phyloP scores from a whole-genome alignment of 2,113 vertebrate genomes.

The Gymnorhina tibicen region DNA sequence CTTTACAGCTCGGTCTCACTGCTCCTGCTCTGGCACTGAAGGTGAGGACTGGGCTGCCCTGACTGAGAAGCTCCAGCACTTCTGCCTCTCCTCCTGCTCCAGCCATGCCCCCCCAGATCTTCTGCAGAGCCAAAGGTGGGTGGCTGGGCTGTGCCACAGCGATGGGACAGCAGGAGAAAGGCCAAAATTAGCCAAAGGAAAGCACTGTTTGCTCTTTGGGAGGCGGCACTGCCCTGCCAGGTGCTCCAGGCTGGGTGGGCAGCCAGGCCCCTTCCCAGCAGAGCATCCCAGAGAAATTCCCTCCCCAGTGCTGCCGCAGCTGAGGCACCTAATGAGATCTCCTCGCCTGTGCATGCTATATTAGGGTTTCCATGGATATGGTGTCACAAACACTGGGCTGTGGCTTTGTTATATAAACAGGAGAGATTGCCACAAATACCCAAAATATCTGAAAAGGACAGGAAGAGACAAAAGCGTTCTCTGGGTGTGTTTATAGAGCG shows the following conservation, averaged over 20 bases:
- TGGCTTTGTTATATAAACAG: constrained; percentile 68
- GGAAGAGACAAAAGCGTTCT: constrained; percentile 2
- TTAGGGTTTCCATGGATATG: constrained; percentile 70
- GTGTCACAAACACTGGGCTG: constrained; percentile 60
- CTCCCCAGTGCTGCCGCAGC: neutral
- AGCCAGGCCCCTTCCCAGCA: neutral
- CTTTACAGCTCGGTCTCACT: accelerated
- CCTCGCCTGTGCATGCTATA: constrained; percentile 58
- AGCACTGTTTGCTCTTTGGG: neutral
- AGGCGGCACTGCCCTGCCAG: neutral
- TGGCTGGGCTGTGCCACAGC: neutral
- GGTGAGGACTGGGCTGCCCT: neutral
- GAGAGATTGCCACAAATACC: constrained; percentile 60
- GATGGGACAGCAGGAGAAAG: neutral
- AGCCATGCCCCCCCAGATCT: accelerated
- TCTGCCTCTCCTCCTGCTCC: neutral
- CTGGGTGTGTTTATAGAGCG: neutral
- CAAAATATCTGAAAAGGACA: constrained; percentile 47
- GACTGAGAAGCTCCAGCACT: neutral
- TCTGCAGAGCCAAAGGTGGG: neutral
- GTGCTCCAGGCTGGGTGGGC: neutral
- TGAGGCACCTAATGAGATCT: constrained; percentile 56
- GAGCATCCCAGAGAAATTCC: neutral
- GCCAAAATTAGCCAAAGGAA: neutral
- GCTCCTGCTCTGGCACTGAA: neutral